Evolutionary conservation across 1,140 invertebrate genomes (phyloP).

Genomic region (Nilaparvata lugens): DNA sequence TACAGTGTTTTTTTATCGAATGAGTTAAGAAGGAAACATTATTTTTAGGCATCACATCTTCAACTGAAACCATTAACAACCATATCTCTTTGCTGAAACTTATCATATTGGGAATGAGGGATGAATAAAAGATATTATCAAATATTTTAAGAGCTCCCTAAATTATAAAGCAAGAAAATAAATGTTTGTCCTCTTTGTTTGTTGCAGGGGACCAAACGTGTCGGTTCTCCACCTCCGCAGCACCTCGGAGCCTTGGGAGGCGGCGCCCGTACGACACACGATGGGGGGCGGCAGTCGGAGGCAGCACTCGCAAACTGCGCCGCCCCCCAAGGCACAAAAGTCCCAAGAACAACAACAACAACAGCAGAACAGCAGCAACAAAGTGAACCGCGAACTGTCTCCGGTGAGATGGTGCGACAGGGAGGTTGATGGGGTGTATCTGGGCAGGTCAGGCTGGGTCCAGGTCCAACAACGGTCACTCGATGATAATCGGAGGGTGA

Average conservation of each 20-base stretch:
- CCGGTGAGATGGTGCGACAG: constrained; percentile 50
- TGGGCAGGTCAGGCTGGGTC: constrained; percentile 47
- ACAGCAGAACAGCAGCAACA: neutral
- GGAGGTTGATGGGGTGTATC: constrained; percentile 47
- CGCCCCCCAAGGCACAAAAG: neutral
- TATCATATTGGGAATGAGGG: neutral
- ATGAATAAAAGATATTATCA: neutral
- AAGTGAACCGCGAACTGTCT: constrained; percentile 43
- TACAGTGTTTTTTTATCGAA: too few relatives aligned
- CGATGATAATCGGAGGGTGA: constrained; percentile 39
- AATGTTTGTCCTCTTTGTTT: constrained; percentile 17
- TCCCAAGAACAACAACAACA: constrained; percentile 4
- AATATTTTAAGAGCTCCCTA: neutral
- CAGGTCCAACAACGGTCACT: constrained; percentile 48
- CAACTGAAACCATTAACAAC: neutral
- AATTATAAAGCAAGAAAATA: too few relatives aligned
- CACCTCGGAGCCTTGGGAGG: constrained; percentile 44
- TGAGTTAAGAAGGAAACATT: too few relatives aligned
- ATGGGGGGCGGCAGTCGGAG: constrained; percentile 20
- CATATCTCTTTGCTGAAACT: neutral
- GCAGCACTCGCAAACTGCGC: constrained; percentile 4
- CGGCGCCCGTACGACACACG: constrained; percentile 34
- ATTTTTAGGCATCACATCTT: too few relatives aligned
- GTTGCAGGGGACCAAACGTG: constrained; percentile 45
- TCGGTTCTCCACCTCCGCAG: constrained; percentile 45